phyloP scores from a whole-genome alignment of 1,140 invertebrate genomes.

The Brachionus sp. region DNA sequence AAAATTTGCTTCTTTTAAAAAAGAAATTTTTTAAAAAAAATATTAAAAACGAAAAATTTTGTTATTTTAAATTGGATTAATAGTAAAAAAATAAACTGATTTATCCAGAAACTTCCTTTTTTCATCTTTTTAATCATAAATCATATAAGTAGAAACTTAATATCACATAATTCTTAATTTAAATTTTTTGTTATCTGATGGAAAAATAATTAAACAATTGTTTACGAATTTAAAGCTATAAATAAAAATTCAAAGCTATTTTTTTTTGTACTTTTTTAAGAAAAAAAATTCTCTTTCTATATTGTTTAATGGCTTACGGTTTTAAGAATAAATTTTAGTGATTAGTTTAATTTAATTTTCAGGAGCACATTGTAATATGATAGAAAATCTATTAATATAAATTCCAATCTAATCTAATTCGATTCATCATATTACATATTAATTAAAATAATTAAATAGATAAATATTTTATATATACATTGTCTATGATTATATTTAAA shows the following conservation, averaged over 20 bases:
- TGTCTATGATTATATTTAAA: neutral
- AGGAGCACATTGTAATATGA: neutral
- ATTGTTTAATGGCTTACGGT: neutral
- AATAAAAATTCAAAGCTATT: too few relatives aligned
- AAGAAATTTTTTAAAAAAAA: too few relatives aligned
- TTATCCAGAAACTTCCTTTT: too few relatives aligned
- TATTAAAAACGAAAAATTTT: too few relatives aligned
- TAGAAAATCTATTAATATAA: neutral
- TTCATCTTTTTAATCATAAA: too few relatives aligned
- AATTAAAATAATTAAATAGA: neutral
- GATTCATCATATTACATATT: neutral
- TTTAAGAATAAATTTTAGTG: neutral
- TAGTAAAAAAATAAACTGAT: too few relatives aligned
- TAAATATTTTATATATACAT: neutral
- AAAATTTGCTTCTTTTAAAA: too few relatives aligned
- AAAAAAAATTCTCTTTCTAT: too few relatives aligned
- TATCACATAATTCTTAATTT: too few relatives aligned
- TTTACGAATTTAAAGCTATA: neutral
- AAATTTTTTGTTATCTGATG: neutral
- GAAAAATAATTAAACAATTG: neutral
- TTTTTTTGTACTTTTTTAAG: neutral
- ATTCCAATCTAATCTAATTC: neutral
- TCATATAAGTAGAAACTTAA: too few relatives aligned
- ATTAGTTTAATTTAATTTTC: neutral
- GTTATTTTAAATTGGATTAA: too few relatives aligned